These are phyloP conservation scores for Lycaon pictus DNA, from an alignment of 2,113 vertebrate species.

Conservation along the genomic window DNA sequence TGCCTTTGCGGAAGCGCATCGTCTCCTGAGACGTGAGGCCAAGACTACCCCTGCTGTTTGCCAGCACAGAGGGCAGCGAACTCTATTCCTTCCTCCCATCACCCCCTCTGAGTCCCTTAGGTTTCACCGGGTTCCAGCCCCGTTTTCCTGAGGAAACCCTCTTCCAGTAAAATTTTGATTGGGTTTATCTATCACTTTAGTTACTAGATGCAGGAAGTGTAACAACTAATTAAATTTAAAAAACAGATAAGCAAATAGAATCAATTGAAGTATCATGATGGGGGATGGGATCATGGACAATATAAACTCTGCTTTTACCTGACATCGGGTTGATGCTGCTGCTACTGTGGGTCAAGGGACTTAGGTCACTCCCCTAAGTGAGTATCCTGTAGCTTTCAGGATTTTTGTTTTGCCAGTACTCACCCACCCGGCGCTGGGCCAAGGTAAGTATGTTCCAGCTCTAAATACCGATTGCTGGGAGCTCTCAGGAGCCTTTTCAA, in stretches of 20 bases:
- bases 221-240: not conserved
- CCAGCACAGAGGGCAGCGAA: not conserved
- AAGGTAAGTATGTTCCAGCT: not conserved
- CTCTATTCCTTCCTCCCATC: not conserved
- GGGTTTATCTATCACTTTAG: not conserved
- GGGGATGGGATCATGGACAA: fast-evolving
- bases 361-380: too few species aligned
- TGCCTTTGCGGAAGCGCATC: not conserved
- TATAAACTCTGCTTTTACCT: not conserved
- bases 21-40: not conserved
- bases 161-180: not conserved
- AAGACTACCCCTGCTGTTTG: not conserved
- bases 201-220: not conserved
- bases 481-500: not conserved
- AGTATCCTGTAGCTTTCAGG: not conserved
- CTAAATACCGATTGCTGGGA: not conserved
- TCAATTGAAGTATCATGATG: not conserved
- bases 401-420: not conserved
- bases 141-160: not conserved
- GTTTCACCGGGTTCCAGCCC: not conserved
- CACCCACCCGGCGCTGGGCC: not conserved
- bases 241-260: not conserved
- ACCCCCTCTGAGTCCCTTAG: not conserved
- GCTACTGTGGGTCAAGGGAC: not conserved
- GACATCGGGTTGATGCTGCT: not conserved